These are phyloP conservation scores for Leptosomus discolor DNA, from an alignment of 2,113 vertebrate genomes.

Conservation along the genomic window DNA sequence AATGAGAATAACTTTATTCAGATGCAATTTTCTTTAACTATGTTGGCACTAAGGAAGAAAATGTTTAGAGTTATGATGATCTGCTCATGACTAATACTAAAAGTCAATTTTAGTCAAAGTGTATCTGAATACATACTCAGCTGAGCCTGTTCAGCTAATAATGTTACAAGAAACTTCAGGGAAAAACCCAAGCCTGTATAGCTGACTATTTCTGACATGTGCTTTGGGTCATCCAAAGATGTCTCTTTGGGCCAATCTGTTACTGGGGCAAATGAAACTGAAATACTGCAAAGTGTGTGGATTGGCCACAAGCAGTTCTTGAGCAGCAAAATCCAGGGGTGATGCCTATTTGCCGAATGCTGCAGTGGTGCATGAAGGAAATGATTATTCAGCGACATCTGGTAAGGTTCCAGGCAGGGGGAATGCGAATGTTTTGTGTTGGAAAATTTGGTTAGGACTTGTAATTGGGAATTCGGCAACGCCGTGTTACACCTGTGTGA, in stretches of 20 bases:
- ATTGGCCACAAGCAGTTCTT: background rate
- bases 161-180: background rate
- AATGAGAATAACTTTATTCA: background rate
- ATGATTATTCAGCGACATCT: background rate
- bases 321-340: background rate
- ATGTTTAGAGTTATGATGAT: background rate
- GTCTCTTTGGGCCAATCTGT: background rate
- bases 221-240: background rate
- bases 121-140: background rate
- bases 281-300: background rate
- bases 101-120: background rate
- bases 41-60: background rate
- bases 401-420: background rate
- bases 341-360: background rate
- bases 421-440: background rate
- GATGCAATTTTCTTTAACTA: background rate
- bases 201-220: background rate
- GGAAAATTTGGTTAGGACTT: background rate
- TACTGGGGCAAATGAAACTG: background rate
- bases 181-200: background rate
- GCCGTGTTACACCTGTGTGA: accelerated
- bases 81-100: background rate
- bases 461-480: background rate
- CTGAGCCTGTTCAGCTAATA: background rate
- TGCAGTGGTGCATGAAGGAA: background rate